These are phyloP conservation scores for Prunella strophiata DNA, from an alignment of 2,797 vertebrate species.

Conservation along the genomic window DNA sequence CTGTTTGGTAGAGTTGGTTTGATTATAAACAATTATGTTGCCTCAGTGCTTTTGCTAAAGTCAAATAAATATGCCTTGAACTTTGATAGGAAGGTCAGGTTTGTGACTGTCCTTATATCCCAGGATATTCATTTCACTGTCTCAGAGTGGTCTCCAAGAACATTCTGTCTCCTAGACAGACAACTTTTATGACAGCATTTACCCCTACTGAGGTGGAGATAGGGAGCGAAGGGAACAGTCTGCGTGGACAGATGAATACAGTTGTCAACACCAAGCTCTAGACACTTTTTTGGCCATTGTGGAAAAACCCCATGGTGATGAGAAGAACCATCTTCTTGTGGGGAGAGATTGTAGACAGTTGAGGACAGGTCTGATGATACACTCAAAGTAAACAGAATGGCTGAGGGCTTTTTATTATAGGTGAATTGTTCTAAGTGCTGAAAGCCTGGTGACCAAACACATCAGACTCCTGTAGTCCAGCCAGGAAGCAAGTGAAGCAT, in stretches of 20 bases:
- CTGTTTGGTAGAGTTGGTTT: not conserved
- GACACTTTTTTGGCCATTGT: not conserved
- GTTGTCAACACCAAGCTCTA: constrained; percentile 14
- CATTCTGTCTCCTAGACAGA: constrained; percentile 26
- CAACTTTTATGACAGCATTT: constrained; percentile 1
- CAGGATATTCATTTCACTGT: not conserved
- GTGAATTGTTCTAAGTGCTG: constrained; percentile 64
- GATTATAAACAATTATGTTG: not conserved
- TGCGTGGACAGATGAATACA: not conserved
- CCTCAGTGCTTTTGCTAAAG: not conserved
- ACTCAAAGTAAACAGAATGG: constrained; percentile 56
- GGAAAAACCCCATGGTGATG: not conserved
- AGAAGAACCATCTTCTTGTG: constrained; percentile 23
- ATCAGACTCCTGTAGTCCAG: constrained; percentile 53
- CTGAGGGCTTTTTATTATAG: constrained; percentile 54
- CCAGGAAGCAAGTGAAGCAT: constrained; percentile 68
- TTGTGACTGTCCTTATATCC: not conserved
- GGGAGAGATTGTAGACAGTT: constrained; percentile 59
- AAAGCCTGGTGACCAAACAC: constrained; percentile 65
- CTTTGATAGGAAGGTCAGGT: not conserved
- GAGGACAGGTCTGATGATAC: constrained; percentile 62
- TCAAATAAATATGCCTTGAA: not conserved
- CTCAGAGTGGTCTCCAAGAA: constrained; percentile 27
- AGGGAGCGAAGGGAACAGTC: not conserved
- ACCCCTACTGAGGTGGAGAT: not conserved